phyloP scores from a whole-genome alignment of 2,797 vertebrate species.

The Sphenopsis melanotis region DNA sequence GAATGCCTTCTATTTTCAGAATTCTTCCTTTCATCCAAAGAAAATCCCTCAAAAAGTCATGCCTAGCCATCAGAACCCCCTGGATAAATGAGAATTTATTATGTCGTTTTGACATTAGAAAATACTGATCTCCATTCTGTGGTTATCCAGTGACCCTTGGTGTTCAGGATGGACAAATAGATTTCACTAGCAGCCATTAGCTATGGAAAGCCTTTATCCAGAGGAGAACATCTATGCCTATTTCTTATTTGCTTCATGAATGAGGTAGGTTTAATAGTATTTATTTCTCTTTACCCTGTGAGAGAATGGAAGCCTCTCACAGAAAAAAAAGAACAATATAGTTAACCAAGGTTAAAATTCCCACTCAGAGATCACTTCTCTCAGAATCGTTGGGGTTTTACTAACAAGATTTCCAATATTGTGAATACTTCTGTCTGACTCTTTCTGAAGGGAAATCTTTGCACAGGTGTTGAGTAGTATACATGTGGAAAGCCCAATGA shows the following conservation, averaged over 20 bases:
- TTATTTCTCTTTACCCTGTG: not conserved
- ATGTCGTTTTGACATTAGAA: slow-evolving; percentile 33
- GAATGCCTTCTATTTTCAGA: slow-evolving; percentile 65
- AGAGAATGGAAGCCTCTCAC: slow-evolving; percentile 18
- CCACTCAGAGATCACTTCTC: not conserved
- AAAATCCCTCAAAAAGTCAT: slow-evolving; percentile 71
- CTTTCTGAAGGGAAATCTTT: not conserved
- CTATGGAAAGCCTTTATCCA: not conserved
- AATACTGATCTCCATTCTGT: slow-evolving; percentile 18
- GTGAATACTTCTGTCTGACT: not conserved
- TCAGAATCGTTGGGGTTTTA: not conserved
- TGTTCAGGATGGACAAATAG: slow-evolving; percentile 2
- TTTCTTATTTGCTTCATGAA: not conserved
- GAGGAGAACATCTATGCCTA: not conserved
- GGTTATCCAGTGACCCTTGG: slow-evolving; percentile 11
- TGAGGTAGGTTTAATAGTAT: not conserved
- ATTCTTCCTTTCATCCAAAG: slow-evolving; percentile 60
- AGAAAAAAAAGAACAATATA: not conserved
- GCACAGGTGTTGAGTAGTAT: not conserved
- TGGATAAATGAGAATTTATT: slow-evolving; percentile 36
- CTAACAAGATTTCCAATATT: not conserved
- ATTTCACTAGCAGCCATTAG: not conserved
- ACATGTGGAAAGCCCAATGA: not conserved
- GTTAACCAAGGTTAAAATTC: not conserved
- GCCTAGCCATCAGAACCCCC: slow-evolving; percentile 27